Evolutionary conservation across 2,888 invertebrate genomes (phyloP).

Genomic region (Chloroclysta siterata): DNA sequence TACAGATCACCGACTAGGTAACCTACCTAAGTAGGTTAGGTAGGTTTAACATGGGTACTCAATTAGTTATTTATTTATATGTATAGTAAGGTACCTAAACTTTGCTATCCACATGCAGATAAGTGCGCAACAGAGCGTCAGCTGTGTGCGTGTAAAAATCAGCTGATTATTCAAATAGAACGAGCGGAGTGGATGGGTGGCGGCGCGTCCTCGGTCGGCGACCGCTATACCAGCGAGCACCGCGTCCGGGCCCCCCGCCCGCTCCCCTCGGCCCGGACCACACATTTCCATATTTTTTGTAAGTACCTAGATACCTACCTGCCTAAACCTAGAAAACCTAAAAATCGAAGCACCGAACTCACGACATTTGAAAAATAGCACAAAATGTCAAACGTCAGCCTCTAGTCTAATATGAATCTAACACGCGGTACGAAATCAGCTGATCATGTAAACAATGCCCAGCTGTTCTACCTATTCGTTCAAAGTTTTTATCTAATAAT

Average conservation of each 20-base stretch:
- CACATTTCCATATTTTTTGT: slow-evolving; percentile 26
- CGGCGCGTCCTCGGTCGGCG: slow-evolving; percentile 43
- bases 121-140: slow-evolving; percentile 76
- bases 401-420: slow-evolving; percentile 62
- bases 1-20: slow-evolving; percentile 16
- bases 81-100: background rate
- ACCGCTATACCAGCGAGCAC: slow-evolving; percentile 52
- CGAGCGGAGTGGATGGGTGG: slow-evolving; percentile 58
- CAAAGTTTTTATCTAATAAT: slow-evolving; percentile 14
- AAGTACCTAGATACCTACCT: background rate
- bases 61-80: slow-evolving; percentile 15
- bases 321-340: background rate
- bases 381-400: slow-evolving; percentile 12
- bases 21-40: background rate
- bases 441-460: slow-evolving; percentile 80
- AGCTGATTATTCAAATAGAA: slow-evolving; percentile 86
- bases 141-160: slow-evolving; percentile 85
- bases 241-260: slow-evolving; percentile 42
- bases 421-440: slow-evolving; percentile 65
- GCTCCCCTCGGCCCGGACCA: slow-evolving; percentile 34
- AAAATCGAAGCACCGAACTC: too few relatives aligned
- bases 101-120: slow-evolving; percentile 60
- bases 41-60: background rate
- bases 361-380: too few relatives aligned
- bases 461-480: slow-evolving; percentile 14